Evolutionary conservation across 2,113 vertebrate species (phyloP).

Genomic region (Corydoras sp.): DNA sequence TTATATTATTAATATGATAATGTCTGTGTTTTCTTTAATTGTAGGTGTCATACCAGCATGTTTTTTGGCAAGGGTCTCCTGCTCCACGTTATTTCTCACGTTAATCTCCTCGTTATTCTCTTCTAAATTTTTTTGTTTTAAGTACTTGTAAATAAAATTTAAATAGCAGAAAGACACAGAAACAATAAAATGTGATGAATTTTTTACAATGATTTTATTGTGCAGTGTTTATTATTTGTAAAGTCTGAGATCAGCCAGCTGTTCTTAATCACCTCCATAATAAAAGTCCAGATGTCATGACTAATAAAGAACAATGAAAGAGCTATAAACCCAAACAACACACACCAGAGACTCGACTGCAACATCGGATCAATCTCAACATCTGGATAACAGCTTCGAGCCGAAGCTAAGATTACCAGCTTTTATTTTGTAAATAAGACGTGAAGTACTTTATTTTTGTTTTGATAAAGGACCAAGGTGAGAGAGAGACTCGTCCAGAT

Average conservation of each 20-base stretch:
- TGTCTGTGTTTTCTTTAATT: too few relatives aligned
- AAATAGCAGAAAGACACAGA: too few relatives aligned
- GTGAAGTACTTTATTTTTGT: background rate
- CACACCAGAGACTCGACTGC: slow-evolving; percentile 10
- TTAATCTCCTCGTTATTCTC: slow-evolving; percentile 98
- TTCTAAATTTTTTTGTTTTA: too few relatives aligned
- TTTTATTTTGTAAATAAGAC: background rate
- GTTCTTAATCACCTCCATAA: slow-evolving; percentile 8
- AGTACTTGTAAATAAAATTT: too few relatives aligned
- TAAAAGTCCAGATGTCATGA: background rate
- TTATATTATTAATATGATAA: too few relatives aligned
- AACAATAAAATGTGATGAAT: too few relatives aligned
- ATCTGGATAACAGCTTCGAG: slow-evolving; percentile 14
- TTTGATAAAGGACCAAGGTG: too few relatives aligned
- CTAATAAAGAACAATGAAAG: slow-evolving; percentile 15
- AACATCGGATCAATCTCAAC: background rate
- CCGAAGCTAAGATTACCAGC: background rate
- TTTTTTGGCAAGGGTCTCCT: slow-evolving; percentile 94
- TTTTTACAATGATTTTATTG: too few relatives aligned
- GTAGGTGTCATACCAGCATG: too few relatives aligned
- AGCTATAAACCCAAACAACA: slow-evolving; percentile 10
- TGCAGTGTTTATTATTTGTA: too few relatives aligned
- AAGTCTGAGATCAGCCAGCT: slow-evolving; percentile 8
- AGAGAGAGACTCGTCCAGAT: too few relatives aligned
- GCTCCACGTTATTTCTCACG: slow-evolving; percentile 89